Base-by-base conservation (phyloP, 2,888 invertebrate genomes). In the Drosophila tripunctata region DNA sequence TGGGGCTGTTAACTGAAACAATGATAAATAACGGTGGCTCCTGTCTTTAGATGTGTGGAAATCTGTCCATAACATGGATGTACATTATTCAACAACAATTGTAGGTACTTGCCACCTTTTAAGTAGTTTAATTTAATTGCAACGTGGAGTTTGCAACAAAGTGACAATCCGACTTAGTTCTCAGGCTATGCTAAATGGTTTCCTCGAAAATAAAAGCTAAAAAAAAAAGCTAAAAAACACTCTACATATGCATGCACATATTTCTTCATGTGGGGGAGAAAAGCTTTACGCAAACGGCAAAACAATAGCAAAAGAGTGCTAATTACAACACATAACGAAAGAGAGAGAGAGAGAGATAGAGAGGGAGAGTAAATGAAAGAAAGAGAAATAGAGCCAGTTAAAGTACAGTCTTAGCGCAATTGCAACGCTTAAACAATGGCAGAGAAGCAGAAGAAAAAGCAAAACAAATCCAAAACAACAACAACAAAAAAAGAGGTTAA, bases 101-200 rank as follows among this genome's bases (percentile, higher is more conserved):
- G 35, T 41, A 15, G 21, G 24, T 52, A 50, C 55, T 70, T 67
- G 83, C 69, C 79, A 85, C 79, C 82, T 79, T 79, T 81, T 75
- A 79, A 65, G 62, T 44, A 40, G 58, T 67, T 67, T 63, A 52
- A 76, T 67, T 51, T 68, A 76, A 84, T 76, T 68, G 60, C 54
- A 30, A 60, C 45, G n/a, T n/a, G 31, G 41, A 60, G 67, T 4
- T 10, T 5, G 24, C 27, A 67, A 56, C 81, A 67, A 78, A 81
- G 76, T 81, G 80, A 84, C 81, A 81, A 62, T 79, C 82, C 67
- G n/a, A 62, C 85, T 81, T 79, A 64, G 81, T 81, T 81, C 81
- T 81, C 81, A 81, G 82, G 85, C 80, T 66, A 65, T 77, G 82
- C 79, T 85, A 82, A 81, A 81, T 81, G 85, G 74, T 85, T 81